Percentiles rank a stretch among this genome's conserved stretches.
Evolutionary conservation across 2,888 invertebrate species (phyloP).

Genomic region (Coremacera marginata): DNA sequence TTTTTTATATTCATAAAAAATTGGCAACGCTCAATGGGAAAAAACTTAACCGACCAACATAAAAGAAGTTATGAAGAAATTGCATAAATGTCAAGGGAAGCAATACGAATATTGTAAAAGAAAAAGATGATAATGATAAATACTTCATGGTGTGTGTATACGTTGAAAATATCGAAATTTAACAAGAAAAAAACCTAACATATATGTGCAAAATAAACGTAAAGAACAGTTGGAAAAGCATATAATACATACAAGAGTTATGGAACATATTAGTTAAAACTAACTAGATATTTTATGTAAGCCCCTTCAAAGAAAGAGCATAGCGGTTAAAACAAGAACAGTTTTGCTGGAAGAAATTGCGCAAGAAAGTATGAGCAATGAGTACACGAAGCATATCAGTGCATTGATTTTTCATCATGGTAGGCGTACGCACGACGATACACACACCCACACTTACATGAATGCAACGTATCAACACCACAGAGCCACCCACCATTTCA

Average conservation of each 20-base stretch:
- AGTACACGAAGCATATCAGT: conserved; percentile 38
- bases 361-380: not conserved
- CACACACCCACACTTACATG: conserved; percentile 5
- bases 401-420: conserved; percentile 45
- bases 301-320: not conserved
- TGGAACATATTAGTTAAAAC: not conserved
- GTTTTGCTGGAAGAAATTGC: not conserved
- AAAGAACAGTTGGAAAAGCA: not conserved
- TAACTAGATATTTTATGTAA: not conserved
- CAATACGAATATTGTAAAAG: conserved; percentile 17
- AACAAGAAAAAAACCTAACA: conserved; percentile 7
- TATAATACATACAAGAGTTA: not conserved
- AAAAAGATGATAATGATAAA: not conserved
- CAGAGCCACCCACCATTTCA: conserved; percentile 46
- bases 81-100: conserved; percentile 26
- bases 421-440: conserved; percentile 26
- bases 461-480: not conserved
- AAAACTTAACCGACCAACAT: not conserved
- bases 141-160: conserved; percentile 31
- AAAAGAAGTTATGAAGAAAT: conserved; percentile 7
- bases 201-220: not conserved
- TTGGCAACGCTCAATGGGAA: not conserved
- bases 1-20: not conserved
- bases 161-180: conserved; percentile 38
- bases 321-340: not conserved